Conservation (phyloP, 2,888 invertebrate species). For the Acanthococcus lagerstroemiae region DNA sequence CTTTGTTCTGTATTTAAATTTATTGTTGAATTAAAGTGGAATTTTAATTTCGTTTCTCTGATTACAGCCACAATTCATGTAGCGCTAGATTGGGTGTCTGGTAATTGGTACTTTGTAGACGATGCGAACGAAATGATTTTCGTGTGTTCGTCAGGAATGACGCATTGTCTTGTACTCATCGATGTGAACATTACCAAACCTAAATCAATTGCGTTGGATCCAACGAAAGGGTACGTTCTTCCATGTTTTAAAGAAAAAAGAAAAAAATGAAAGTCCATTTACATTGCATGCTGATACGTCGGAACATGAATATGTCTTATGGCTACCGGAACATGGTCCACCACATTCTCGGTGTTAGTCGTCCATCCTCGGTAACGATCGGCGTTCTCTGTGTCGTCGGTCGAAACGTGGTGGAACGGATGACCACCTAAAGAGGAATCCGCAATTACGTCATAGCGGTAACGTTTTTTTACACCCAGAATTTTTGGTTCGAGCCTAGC, state of each 20-base stretch:
- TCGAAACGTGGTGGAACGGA: too few species aligned
- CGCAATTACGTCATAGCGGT: too few species aligned
- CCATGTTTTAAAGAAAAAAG: not conserved
- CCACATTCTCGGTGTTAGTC: too few species aligned
- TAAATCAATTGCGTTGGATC: slow-evolving; percentile 67
- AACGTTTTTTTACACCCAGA: too few species aligned
- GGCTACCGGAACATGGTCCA: too few species aligned
- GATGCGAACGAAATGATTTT: slow-evolving; percentile 57
- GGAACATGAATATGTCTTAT: too few species aligned
- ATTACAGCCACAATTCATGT: slow-evolving; percentile 56
- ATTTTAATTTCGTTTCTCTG: not conserved
- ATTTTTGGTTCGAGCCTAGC: too few species aligned
- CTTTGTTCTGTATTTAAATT: not conserved
- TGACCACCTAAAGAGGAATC: too few species aligned
- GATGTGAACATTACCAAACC: slow-evolving; percentile 58
- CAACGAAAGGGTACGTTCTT: slow-evolving; percentile 52
- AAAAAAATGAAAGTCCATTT: too few species aligned
- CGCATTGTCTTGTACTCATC: slow-evolving; percentile 58
- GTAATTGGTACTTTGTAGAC: slow-evolving; percentile 78
- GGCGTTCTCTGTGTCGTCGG: too few species aligned
- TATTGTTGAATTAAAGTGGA: not conserved
- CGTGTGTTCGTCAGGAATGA: slow-evolving; percentile 54
- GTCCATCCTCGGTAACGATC: too few species aligned
- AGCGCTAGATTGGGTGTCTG: slow-evolving; percentile 72
- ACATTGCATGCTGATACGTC: too few species aligned